Conservation (phyloP, 2,113 vertebrate species). For the Pachypanchax playfairii region DNA sequence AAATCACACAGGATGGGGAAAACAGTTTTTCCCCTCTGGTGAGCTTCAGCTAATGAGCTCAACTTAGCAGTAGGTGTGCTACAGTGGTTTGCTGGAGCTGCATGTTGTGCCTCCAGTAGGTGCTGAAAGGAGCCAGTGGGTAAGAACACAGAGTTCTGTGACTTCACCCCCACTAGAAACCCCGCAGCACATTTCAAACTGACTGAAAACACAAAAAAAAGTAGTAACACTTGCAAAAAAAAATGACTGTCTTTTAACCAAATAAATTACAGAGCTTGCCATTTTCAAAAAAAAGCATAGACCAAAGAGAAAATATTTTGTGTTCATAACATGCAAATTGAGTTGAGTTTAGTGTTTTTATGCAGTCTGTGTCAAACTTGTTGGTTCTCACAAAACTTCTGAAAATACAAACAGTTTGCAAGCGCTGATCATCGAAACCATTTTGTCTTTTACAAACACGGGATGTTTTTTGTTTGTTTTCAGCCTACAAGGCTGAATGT, state of each 20-base stretch:
- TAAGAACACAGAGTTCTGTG: slow-evolving; percentile 24
- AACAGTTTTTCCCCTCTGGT: slow-evolving; percentile 61
- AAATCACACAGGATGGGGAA: slow-evolving; percentile 39
- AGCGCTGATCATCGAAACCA: no score
- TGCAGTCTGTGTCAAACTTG: background rate
- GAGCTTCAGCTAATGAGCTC: slow-evolving; percentile 63
- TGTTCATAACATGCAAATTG: background rate
- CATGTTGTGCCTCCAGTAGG: slow-evolving; percentile 32
- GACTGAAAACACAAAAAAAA: slow-evolving; percentile 1
- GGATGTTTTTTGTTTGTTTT: no score
- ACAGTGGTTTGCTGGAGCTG: slow-evolving; percentile 36
- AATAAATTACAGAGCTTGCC: background rate
- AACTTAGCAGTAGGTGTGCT: slow-evolving; percentile 50
- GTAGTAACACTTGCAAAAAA: background rate
- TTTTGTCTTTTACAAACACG: no score
- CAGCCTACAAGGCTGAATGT: background rate
- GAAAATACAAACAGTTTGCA: no score
- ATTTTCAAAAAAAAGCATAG: background rate
- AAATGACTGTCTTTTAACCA: background rate
- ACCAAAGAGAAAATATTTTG: background rate
- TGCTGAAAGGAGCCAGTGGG: slow-evolving; percentile 28
- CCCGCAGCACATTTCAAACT: slow-evolving; percentile 4
- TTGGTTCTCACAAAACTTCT: slow-evolving; percentile 1
- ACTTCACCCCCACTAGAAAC: slow-evolving; percentile 9
- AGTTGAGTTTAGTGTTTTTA: background rate